Evolutionary conservation across 2,797 vertebrate genomes (phyloP), one percentile per base, ranked within the genome.

Genomic region (Rhinoraja longicauda): DNA sequence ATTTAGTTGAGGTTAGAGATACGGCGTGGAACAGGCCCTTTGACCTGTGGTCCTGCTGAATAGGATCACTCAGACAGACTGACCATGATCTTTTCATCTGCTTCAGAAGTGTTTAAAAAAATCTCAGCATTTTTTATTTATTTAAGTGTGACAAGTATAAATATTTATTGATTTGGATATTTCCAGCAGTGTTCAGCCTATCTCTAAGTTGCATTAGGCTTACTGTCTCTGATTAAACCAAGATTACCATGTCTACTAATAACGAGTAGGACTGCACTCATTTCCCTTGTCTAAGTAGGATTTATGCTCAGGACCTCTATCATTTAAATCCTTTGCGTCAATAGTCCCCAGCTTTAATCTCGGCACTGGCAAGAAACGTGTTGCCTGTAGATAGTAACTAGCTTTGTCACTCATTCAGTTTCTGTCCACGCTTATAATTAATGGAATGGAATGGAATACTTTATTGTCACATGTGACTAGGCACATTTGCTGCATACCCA

Each of bases 261-360:
- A 36, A 17, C 13, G 17, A 88, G 15, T 32, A 64, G 84, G 59
- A 15, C 59, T n/a, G 6, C n/a, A 32, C 15, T 88, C 59, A n/a
- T 64, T 62, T 9, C 59, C 21, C 17, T 32, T 88, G 29, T 29
- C n/a, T 21, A 17, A 88, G 59, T 21, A 64, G 84, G 59, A 88
- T 67, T 88, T 88, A 32, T 36, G n/a, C 62, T 36, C 64, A 12
- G 84, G 84, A 84, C 19, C 59, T 88, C 84, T 32, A 19, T 32
- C 0, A n/a, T 36, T 88, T 36, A 36, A 88, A 88, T 88, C 62
- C 84, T 67, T 36, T 88, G 59, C 62, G n/a, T 88, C 84, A 88
- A 67, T 88, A 17, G 57, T 88, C 8, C 6, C 15, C n/a, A 36
- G 84, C 59, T 88, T 88, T 88, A 88, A 88, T 67, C 84, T 67